Conservation (phyloP, 2,113 vertebrate genomes). For the Petroica traversi region DNA sequence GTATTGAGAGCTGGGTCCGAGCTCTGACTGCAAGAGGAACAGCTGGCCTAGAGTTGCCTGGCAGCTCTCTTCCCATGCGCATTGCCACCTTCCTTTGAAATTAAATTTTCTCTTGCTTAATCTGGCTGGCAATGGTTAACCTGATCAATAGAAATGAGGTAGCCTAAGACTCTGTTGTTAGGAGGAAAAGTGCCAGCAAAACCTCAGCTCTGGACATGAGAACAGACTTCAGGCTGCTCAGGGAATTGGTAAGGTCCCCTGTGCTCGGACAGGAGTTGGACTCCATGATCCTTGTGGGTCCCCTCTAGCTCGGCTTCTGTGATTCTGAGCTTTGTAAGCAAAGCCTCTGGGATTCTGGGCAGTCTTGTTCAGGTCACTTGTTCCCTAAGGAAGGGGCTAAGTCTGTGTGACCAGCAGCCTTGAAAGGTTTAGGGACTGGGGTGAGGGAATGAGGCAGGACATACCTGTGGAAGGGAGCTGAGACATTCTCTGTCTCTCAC, state of each 20-base stretch:
- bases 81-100: neutral
- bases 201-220: too few species aligned
- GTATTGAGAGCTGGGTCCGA: neutral
- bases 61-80: neutral
- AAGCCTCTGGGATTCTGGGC: neutral
- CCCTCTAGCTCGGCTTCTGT: neutral
- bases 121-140: neutral
- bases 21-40: neutral
- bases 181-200: too few species aligned
- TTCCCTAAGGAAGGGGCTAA: neutral
- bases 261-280: neutral
- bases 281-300: neutral
- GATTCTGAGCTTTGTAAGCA: neutral
- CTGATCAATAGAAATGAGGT: fast-evolving
- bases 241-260: too few species aligned
- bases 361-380: neutral
- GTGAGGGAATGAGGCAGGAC: neutral
- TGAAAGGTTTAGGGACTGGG: neutral
- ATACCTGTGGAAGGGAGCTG: neutral
- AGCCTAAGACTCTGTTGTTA: too few species aligned
- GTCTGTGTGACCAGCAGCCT: neutral
- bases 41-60: neutral
- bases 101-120: neutral
- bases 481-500: neutral
- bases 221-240: too few species aligned